Evolutionary conservation across 2,797 vertebrate genomes (phyloP).

Genomic region (Diplodus sargus): DNA sequence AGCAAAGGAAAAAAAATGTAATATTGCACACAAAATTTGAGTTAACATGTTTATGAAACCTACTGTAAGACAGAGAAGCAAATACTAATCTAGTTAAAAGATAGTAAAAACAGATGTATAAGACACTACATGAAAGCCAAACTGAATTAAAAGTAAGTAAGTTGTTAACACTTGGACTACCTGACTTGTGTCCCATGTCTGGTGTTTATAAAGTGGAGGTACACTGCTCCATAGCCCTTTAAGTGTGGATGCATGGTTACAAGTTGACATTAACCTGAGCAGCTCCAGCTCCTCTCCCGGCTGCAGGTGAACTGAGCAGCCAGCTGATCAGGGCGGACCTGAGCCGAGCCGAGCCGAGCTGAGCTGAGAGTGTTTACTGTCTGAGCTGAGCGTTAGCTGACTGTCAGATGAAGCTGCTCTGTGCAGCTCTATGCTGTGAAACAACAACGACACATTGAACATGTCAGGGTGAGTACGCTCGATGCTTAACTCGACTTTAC

Average conservation of each 20-base stretch:
- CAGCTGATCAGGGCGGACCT: conserved; percentile 38
- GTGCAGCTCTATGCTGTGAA: not conserved
- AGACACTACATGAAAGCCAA: no score
- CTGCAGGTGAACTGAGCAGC: conserved; percentile 22
- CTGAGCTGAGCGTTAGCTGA: not conserved
- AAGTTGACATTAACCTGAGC: conserved; percentile 1
- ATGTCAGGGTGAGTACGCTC: conserved; percentile 53
- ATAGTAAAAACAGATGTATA: no score
- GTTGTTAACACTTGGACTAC: no score
- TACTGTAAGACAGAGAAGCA: no score
- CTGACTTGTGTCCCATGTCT: no score
- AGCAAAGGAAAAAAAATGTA: no score
- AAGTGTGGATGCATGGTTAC: conserved; percentile 5
- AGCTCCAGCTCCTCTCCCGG: conserved; percentile 7
- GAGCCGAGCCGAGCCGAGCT: not conserved
- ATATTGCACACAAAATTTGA: no score
- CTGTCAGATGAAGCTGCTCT: conserved; percentile 32
- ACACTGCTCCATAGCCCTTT: not conserved
- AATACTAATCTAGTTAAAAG: no score
- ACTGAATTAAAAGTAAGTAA: no score
- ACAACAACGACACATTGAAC: not conserved
- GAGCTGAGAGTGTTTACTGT: conserved; percentile 4
- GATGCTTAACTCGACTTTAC: not conserved
- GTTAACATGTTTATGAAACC: no score
- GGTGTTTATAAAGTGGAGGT: not conserved